A percentile compares a stretch with the other conserved stretches of the same genome.
These are phyloP conservation scores for Cordilura impudica DNA, from an alignment of 2,888 invertebrate genomes.

Conservation along the genomic window DNA sequence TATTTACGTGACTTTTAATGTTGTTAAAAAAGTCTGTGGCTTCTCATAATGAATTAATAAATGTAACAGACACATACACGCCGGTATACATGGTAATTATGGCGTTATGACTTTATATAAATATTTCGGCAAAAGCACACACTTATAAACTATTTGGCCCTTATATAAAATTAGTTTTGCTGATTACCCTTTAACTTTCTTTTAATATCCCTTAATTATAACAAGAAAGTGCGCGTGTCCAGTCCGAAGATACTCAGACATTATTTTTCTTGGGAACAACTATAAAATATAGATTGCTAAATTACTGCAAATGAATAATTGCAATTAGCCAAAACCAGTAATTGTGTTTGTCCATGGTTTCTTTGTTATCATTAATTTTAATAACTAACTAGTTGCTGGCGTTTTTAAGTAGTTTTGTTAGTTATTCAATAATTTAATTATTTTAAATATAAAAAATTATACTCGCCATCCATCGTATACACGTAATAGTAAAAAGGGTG, in stretches of 20 bases:
- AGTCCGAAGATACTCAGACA: background rate
- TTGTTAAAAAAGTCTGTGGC: conserved; percentile 33
- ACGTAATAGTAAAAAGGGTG: conserved; percentile 31
- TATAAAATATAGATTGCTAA: background rate
- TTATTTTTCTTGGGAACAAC: background rate
- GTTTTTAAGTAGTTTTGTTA: no score
- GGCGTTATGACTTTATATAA: background rate
- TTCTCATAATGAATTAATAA: background rate
- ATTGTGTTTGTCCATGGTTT: background rate
- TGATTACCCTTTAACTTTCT: conserved; percentile 54
- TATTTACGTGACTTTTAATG: conserved; percentile 57
- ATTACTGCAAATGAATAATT: background rate
- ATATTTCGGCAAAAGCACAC: background rate
- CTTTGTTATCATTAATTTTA: no score
- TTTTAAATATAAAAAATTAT: background rate
- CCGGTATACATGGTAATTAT: background rate
- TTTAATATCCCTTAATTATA: conserved; percentile 60
- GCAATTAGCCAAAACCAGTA: background rate
- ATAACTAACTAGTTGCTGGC: background rate
- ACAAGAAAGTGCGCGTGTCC: conserved; percentile 61
- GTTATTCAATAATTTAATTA: background rate
- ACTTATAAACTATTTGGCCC: background rate
- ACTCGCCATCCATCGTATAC: no score
- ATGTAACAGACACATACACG: conserved; percentile 12
- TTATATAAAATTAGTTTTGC: conserved; percentile 28